Evolutionary conservation across 2,888 invertebrate species (phyloP), one percentile per base, ranked within the genome.

Genomic region (Trimorus sp.): DNA sequence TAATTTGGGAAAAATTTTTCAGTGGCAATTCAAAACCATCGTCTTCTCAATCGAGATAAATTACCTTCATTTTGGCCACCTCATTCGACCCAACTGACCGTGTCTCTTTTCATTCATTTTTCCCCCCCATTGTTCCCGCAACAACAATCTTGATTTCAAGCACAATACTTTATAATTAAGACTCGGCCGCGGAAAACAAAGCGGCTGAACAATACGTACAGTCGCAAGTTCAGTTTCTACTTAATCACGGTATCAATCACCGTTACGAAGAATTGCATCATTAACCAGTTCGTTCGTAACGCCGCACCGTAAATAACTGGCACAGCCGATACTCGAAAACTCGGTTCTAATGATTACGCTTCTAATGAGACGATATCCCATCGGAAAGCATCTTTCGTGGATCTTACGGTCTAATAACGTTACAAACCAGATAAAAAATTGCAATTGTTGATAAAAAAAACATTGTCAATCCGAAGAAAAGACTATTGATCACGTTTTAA

Each of bases 251-350:
- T 45, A 45, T 45, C 45, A 45, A 45, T 45, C 45, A 45, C n/a
- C 45, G 45, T 45, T 45, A 45, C 26, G 45, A 9, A 45, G 45
- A 45, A 45, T 45, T n/a, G n/a, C 45, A 45, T 45, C 45, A 45
- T 45, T 45, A 45, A 45, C 45, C 11, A 45, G 45, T 45, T 45
- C 45, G 6, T 45, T 45, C n/a, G 9, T 12, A 12, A 45, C 9
- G n/a, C 62, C 11, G 54, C 54, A 11, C 26, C 54, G 54, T 51
- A 51, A 51, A 51, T 51, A n/a, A 56, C 56, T 37, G 4, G 26
- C 2, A 45, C 45, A 45, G n/a, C 45, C 6, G 45, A 45, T 45
- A 45, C n/a, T n/a, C 45, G 9, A 45, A 45, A 45, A 45, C 45
- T 26, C 45, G 45, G n/a, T n/a, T 45, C 45, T 45, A 45, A 45